Evolutionary conservation across 2,113 vertebrate genomes (phyloP), one percentile per base, ranked within the genome.

Genomic region (Cathartes aura): DNA sequence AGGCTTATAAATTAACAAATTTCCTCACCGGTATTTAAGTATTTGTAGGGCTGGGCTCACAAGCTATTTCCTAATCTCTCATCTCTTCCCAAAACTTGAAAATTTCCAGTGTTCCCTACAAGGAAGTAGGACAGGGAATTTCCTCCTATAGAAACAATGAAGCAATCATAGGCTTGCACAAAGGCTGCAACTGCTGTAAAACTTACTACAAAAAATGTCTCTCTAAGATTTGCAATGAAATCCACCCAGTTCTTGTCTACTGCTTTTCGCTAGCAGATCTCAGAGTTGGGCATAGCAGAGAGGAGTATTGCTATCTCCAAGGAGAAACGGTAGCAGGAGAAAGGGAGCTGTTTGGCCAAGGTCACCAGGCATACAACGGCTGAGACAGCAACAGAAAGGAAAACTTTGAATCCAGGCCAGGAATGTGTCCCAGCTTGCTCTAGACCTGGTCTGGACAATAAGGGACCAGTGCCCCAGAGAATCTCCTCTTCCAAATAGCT

Each of bases 311-410:
- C 56, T 71, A 2, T 91, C n/a, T 85, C 87, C 70, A 79, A 50
- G 79, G 42, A 76, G 45, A 93, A 95, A 16, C 0, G 1, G 73
- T 48, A 60, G 83, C 45, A 60, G 63, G 32, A 75, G 56, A 66
- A 80, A 71, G 18, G 19, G 24, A 50, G 34, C 8, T 75, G 17
- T n/a, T 70, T 62, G 45, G 64, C 40, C 74, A 64, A 75, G 58
- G 53, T 60, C 3, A 0, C 48, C 0, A 0, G 24, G 36, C 40
- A 8, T 14, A 12, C 26, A 63, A 43, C 0, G 0, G 16, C 47
- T 62, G 56, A 94, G 47, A 83, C 34, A 19, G 72, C 1, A 4
- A 20, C 20, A 56, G 63, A 74, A 80, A 76, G 50, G 27, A 81
- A 84, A 89, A 43, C 63, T 56, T 62, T 55, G 26, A 27, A 0